These are phyloP conservation scores for Eupithecia insigniata DNA, from an alignment of 2,888 invertebrate genomes.

Conservation along the genomic window DNA sequence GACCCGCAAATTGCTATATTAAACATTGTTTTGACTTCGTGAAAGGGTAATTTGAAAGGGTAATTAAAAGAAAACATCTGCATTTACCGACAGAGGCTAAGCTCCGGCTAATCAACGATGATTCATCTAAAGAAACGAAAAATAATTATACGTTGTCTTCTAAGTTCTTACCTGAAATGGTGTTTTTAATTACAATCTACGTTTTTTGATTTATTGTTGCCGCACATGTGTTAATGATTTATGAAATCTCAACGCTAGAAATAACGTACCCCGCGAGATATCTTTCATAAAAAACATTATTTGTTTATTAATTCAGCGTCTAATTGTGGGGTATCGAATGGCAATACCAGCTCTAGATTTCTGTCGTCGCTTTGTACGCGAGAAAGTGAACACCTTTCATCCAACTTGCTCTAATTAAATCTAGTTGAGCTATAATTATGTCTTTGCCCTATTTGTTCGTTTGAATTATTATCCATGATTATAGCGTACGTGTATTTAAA, in stretches of 20 bases:
- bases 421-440: constrained; percentile 71
- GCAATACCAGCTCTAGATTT: constrained; percentile 60
- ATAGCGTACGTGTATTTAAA: constrained; percentile 71
- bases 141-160: constrained; percentile 79
- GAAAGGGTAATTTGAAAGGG: constrained; percentile 72
- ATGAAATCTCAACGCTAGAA: constrained; percentile 53
- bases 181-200: constrained; percentile 78
- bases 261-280: constrained; percentile 6
- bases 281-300: not conserved
- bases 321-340: constrained; percentile 62
- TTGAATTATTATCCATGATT: constrained; percentile 73
- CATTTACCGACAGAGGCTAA: constrained; percentile 65
- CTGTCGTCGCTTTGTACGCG: constrained; percentile 69
- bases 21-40: constrained; percentile 56
- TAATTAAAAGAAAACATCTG: constrained; percentile 81
- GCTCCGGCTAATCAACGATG: constrained; percentile 76
- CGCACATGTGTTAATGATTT: constrained; percentile 73
- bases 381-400: constrained; percentile 78
- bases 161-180: constrained; percentile 75
- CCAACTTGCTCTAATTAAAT: constrained; percentile 76
- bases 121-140: constrained; percentile 81
- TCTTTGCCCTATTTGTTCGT: constrained; percentile 79
- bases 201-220: constrained; percentile 74
- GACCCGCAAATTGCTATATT: constrained; percentile 51
- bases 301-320: constrained; percentile 43